A percentile compares a stretch with the other conserved stretches of the same genome.
Conservation (phyloP, 2,113 vertebrate genomes). For the Dascyllus trimaculatus region DNA sequence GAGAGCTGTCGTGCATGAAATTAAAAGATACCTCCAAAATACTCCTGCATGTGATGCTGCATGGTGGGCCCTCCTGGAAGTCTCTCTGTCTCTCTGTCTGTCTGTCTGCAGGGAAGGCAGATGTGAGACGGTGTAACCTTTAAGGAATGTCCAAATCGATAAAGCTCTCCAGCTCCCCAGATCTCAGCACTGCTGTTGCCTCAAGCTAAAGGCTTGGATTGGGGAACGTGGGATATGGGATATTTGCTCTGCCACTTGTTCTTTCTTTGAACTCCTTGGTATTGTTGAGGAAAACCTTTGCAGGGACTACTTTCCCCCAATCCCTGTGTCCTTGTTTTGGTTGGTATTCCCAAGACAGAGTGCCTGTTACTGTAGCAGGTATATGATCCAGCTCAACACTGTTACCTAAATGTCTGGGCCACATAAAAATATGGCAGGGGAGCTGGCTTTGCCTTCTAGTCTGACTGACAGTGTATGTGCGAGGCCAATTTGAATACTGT, state of each 20-base stretch:
- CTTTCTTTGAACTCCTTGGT: slow-evolving; percentile 54
- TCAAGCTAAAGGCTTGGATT: slow-evolving; percentile 49
- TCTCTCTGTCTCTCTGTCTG: slow-evolving; percentile 60
- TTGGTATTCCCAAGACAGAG: slow-evolving; percentile 44
- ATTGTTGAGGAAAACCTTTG: slow-evolving; percentile 50
- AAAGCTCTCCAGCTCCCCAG: slow-evolving; percentile 64
- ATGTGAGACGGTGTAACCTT: slow-evolving; percentile 77
- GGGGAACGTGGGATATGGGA: slow-evolving; percentile 54
- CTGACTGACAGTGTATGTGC: slow-evolving; percentile 1
- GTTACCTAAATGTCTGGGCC: slow-evolving; percentile 7
- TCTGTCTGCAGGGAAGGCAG: slow-evolving; percentile 70
- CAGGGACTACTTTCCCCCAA: slow-evolving; percentile 14
- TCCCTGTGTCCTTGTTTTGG: slow-evolving; percentile 48
- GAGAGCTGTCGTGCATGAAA: slow-evolving; percentile 85
- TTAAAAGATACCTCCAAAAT: slow-evolving; percentile 84
- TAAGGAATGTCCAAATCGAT: slow-evolving; percentile 79
- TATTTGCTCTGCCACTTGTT: slow-evolving; percentile 63
- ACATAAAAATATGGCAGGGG: slow-evolving; percentile 19
- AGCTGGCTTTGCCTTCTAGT: neutral
- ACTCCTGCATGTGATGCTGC: slow-evolving; percentile 67
- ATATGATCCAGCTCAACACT: neutral
- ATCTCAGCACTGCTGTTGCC: slow-evolving; percentile 66
- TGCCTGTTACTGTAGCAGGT: slow-evolving; percentile 24
- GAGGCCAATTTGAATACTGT: neutral
- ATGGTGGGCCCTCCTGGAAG: slow-evolving; percentile 48